Evolutionary conservation across 2,113 vertebrate species (phyloP).

Genomic region (Hoplias malabaricus): DNA sequence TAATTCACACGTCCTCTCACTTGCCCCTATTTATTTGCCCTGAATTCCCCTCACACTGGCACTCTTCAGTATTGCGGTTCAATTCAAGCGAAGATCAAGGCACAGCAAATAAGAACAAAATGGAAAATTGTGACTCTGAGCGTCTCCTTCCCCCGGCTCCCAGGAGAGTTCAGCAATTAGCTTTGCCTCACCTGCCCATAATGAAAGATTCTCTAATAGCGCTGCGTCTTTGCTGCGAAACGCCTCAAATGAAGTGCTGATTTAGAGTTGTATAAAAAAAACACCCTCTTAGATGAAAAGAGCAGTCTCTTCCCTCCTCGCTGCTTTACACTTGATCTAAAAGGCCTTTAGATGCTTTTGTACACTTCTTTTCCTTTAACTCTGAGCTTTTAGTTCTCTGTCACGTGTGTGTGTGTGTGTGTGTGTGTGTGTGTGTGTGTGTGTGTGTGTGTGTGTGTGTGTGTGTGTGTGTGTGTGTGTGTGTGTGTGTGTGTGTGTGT

Average conservation of each 20-base stretch:
- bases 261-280: background rate
- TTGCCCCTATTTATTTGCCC: background rate
- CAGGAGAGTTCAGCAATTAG: constrained; percentile 11
- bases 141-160: background rate
- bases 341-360: background rate
- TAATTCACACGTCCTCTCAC: background rate
- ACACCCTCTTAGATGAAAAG: background rate
- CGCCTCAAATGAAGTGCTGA: constrained; percentile 12
- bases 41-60: background rate
- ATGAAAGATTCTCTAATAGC: constrained; percentile 7
- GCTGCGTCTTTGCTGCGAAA: background rate
- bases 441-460: no score
- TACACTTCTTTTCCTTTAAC: background rate
- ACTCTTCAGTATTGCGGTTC: background rate
- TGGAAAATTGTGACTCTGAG: constrained; percentile 3
- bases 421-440: no score
- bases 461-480: no score
- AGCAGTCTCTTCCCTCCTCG: background rate
- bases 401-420: background rate
- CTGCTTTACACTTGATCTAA: background rate
- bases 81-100: background rate
- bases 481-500: no score
- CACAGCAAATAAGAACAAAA: background rate
- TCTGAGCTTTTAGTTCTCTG: background rate
- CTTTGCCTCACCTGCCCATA: constrained; percentile 4